phyloP scores from a whole-genome alignment of 2,113 vertebrate species.

The Thalassoma bifasciatum region DNA sequence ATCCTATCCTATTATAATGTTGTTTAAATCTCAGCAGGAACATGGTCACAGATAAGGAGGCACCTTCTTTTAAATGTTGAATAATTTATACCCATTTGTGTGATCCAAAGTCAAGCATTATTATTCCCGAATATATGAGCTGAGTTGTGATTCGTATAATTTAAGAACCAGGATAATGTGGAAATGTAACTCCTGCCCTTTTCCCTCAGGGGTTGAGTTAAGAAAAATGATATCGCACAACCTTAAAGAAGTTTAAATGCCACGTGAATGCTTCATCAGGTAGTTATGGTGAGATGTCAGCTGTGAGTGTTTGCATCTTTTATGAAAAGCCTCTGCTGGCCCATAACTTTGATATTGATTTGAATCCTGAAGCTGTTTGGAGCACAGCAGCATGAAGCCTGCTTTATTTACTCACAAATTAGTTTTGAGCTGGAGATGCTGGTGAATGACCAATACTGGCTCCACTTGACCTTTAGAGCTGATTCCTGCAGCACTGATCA shows the following conservation, averaged over 20 bases:
- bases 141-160: not conserved
- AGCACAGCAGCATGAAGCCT: not conserved
- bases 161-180: not conserved
- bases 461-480: constrained; percentile 66
- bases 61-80: not conserved
- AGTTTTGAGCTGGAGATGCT: constrained; percentile 52
- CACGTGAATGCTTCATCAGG: constrained; percentile 20
- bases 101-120: not conserved
- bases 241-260: constrained; percentile 6
- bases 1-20: not conserved
- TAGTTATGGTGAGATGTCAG: constrained; percentile 12
- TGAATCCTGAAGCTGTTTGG: constrained; percentile 26
- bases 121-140: not conserved
- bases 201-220: not conserved
- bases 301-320: constrained; percentile 6
- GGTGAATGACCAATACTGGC: constrained; percentile 39
- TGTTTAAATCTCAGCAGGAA: not conserved
- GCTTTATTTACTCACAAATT: constrained; percentile 56
- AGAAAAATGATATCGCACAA: not conserved
- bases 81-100: not conserved
- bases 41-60: not conserved
- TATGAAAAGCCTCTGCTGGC: constrained; percentile 31
- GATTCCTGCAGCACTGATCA: constrained; percentile 37
- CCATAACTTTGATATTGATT: constrained; percentile 19
- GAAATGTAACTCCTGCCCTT: not conserved